A percentile compares a stretch with the other conserved stretches of the same genome.
These are phyloP conservation scores for Seladonia tumulorum DNA, from an alignment of 2,888 invertebrate species.

Conservation along the genomic window DNA sequence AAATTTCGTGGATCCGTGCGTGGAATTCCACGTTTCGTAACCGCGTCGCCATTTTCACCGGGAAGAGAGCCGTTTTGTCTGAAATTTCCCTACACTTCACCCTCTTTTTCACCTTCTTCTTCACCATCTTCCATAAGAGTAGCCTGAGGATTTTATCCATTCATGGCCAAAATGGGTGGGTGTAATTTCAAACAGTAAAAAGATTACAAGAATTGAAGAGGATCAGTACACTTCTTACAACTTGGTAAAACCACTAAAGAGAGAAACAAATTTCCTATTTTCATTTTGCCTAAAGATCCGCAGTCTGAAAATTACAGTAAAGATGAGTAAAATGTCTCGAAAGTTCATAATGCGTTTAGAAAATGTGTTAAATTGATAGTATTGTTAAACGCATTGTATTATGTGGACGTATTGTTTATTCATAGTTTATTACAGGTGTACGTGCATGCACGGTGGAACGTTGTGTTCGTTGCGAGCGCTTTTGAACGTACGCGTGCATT, in stretches of 20 bases:
- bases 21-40: conserved; percentile 34
- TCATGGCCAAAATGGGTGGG: too few relatives aligned
- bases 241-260: too few relatives aligned
- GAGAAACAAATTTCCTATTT: too few relatives aligned
- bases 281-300: neutral
- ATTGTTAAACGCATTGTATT: too few relatives aligned
- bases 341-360: neutral
- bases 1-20: conserved; percentile 25
- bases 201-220: too few relatives aligned
- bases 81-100: neutral
- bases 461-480: neutral
- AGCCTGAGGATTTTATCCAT: too few relatives aligned
- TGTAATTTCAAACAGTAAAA: too few relatives aligned
- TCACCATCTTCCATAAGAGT: neutral
- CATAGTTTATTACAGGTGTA: neutral
- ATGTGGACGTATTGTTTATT: neutral
- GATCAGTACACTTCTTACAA: too few relatives aligned
- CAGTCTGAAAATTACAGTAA: neutral
- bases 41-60: conserved; percentile 41
- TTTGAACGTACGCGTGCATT: conserved; percentile 43
- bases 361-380: too few relatives aligned
- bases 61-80: neutral
- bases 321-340: neutral
- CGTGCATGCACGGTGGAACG: neutral
- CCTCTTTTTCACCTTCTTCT: too few relatives aligned